Evolutionary conservation across 2,113 vertebrate species (phyloP), one percentile per base, ranked within the genome.

Genomic region (Apistogramma diplotaenia): DNA sequence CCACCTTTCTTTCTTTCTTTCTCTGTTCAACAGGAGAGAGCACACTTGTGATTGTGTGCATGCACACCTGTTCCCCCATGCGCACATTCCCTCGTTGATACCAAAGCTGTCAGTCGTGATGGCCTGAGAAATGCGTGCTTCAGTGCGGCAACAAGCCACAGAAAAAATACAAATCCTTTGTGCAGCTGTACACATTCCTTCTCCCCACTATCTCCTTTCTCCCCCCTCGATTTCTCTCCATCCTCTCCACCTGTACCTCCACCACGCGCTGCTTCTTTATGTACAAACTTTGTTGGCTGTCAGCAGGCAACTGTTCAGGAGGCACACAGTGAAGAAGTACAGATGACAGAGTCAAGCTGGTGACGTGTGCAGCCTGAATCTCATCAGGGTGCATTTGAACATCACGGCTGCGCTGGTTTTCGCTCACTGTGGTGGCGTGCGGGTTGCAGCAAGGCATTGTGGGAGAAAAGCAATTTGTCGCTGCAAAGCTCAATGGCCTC

Each of bases 391-490:
- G 81, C 83, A 83, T 93, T 90, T 85, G 79, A 89, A 86, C 88
- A 85, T 84, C 61, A 62, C 87, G 81, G 70, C 59, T 51, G 73
- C 43, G 29, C 70, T 81, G 87, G 80, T 84, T 87, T 90, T 78
- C 10, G 55, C 83, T 89, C 89, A 88, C 91, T 86, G 82, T 85
- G 83, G 89, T 89, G 90, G 84, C 70, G 62, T 59, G 75, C 85
- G 71, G 85, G 87, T 90, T 88, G 76, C 46, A 87, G 85, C 60
- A 0, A 78, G 85, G 81, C 88, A 89, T 93, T 89, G 87, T 92
- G 90, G 91, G 90, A 81, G 86, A 71, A 91, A 93, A 93, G 92
- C 89, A 87, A 90, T 90, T 93, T 92, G 81, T 89, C 59, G 85
- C 79, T n/a, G 88, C 82, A 57, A 84, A 86, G 88, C 92, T 92